phyloP scores from a whole-genome alignment of 1,140 invertebrate species.

The Andricus grossulariae region DNA sequence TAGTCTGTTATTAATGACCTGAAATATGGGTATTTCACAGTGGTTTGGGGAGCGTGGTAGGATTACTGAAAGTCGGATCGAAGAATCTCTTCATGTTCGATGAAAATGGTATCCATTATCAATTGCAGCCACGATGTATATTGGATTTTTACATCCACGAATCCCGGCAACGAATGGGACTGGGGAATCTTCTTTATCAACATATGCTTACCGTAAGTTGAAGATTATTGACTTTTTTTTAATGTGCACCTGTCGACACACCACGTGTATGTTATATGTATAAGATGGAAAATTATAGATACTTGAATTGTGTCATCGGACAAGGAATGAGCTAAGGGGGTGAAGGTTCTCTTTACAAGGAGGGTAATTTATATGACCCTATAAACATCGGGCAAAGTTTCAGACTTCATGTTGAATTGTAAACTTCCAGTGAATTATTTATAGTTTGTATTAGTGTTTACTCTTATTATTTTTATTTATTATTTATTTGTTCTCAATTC shows the following conservation, averaged over 20 bases:
- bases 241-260: neutral
- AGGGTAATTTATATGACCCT: neutral
- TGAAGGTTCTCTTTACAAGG: slow-evolving; percentile 13
- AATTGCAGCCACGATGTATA: slow-evolving; percentile 86
- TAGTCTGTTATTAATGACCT: neutral
- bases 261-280: neutral
- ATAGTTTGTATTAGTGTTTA: too few species aligned
- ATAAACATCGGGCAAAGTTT: neutral
- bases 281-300: slow-evolving; percentile 1
- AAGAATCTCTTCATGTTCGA: slow-evolving; percentile 92
- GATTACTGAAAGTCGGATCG: slow-evolving; percentile 88
- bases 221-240: slow-evolving; percentile 6
- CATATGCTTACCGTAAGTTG: slow-evolving; percentile 83
- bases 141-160: slow-evolving; percentile 93
- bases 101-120: slow-evolving; percentile 80
- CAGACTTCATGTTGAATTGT: too few species aligned
- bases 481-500: too few species aligned
- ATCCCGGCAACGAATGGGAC: slow-evolving; percentile 85
- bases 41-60: slow-evolving; percentile 82
- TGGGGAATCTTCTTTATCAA: slow-evolving; percentile 86
- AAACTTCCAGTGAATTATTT: too few species aligned
- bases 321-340: neutral
- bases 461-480: too few species aligned
- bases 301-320: slow-evolving; percentile 15
- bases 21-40: slow-evolving; percentile 61